These are phyloP conservation scores for Dicerorhinus sumatrensis DNA, from an alignment of 2,113 vertebrate genomes.

Conservation along the genomic window DNA sequence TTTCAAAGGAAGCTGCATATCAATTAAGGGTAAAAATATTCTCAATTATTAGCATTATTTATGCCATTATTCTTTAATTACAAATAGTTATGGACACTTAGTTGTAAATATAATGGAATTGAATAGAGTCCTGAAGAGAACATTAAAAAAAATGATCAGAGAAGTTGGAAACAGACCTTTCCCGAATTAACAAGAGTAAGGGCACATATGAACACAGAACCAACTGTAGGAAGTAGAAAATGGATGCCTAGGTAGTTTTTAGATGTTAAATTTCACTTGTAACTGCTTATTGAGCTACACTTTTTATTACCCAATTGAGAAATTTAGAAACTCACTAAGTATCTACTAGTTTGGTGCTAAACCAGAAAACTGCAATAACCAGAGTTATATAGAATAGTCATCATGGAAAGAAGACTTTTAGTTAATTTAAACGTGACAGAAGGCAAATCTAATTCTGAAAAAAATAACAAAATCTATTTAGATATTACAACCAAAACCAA, in stretches of 20 bases:
- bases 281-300: neutral
- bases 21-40: neutral
- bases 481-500: conserved; percentile 25
- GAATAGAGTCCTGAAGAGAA: neutral
- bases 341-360: neutral
- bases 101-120: conserved; percentile 10
- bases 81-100: neutral
- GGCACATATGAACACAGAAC: neutral
- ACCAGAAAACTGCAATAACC: neutral
- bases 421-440: neutral
- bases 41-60: neutral
- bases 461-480: neutral
- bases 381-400: neutral
- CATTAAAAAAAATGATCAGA: neutral
- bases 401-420: neutral
- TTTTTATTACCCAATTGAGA: neutral
- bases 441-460: neutral
- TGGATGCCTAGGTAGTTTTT: neutral
- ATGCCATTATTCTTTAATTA: neutral
- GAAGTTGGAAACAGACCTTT: neutral
- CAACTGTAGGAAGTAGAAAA: neutral
- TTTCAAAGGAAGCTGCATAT: conserved; percentile 18
- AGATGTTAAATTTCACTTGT: neutral
- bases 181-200: neutral
- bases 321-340: neutral